phyloP scores from a whole-genome alignment of 23 tunicate species.

The Ascidia mentula region DNA sequence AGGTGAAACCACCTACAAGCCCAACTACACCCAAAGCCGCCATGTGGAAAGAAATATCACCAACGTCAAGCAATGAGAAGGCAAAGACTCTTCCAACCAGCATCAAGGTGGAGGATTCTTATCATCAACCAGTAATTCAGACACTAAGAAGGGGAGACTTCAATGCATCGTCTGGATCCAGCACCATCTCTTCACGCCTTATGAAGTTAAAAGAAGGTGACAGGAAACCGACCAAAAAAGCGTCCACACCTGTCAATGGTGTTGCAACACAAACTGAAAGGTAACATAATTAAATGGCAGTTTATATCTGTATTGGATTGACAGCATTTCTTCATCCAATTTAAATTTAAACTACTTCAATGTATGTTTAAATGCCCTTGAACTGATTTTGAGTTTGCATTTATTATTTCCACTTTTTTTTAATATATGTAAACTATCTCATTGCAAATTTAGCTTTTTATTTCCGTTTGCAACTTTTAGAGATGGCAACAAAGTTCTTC shows the following conservation, averaged over 20 bases:
- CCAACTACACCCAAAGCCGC: neutral
- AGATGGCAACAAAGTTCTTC: neutral
- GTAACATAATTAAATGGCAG: no score
- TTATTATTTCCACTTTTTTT: no score
- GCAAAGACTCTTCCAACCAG: neutral
- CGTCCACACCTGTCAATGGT: neutral
- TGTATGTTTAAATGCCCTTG: no score
- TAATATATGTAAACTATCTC: no score
- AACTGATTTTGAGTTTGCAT: no score
- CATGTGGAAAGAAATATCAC: neutral
- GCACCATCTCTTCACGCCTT: constrained; percentile 9
- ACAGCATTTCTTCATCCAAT: no score
- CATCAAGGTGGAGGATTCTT: neutral
- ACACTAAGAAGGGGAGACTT: neutral
- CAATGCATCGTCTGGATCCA: constrained; percentile 9
- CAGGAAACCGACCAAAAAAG: neutral
- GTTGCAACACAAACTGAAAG: no score
- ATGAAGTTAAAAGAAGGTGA: constrained; percentile 3
- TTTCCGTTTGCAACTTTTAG: no score
- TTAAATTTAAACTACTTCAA: no score
- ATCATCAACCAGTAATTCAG: neutral
- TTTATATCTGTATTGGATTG: no score
- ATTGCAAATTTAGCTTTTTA: no score
- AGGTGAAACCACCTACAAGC: neutral
- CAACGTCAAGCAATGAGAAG: neutral